Base-by-base conservation (phyloP, 2,113 vertebrate genomes). In the Lates calcarifer region DNA sequence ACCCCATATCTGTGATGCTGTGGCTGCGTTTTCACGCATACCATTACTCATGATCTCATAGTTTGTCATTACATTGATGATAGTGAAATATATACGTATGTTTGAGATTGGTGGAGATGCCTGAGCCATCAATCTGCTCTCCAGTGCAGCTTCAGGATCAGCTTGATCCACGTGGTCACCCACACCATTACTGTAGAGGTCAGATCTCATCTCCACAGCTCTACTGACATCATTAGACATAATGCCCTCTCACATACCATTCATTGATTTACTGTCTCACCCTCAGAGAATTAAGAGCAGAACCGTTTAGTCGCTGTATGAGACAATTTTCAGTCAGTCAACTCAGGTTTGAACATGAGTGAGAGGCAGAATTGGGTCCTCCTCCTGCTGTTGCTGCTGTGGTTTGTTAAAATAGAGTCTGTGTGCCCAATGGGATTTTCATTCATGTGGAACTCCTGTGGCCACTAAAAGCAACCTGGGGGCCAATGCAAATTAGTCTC, bases 211-310 rank as follows among this genome's bases (percentile, higher is more conserved):
- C 68, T 70, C 2, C 28, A 14, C 66, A 14, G 45, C 49, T 26
- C 18, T 6, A 37, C 70, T 6, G 20, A 71, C 82, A 63, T 71
- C 53, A 76, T 77, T 58, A 47, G 20, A 75, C 37, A 31, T 68
- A 28, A 82, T 22, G 22, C 58, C 7, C 43, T 39, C 70, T 43
- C 55, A 8, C 58, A 61, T 49, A 51, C 64, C 22, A 57, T 10
- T 26, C 64, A 82, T 29, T 56, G 74, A 87, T 83, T 82, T 74
- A 74, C 55, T 76, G 74, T 67, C 49, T 41, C 33, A 72, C 43
- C 0, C 41, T 24, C 29, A n/a, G 0, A 70, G 37, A 37, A 37
- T 69, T 51, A 70, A 51, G 18, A 80, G 22, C 26, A 51, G 22
- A 57, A 37, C 24, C 45, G 9, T 29, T 60, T 43, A 56, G 28